These are phyloP conservation scores for Rhadinocentrus ornatus DNA, from an alignment of 2,797 vertebrate genomes.

Conservation along the genomic window DNA sequence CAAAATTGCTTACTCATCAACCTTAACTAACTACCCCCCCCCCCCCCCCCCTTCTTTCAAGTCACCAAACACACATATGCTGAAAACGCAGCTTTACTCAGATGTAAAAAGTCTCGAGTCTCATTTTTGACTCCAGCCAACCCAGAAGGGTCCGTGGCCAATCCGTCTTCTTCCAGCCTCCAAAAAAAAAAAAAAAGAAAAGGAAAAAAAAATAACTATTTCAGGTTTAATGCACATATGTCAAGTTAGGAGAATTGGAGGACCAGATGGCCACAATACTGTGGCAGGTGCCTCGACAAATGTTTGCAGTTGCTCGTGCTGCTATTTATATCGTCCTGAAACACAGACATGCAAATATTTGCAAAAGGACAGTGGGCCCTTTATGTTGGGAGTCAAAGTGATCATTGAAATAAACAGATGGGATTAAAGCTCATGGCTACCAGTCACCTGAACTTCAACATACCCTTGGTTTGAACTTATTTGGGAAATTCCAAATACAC, in stretches of 20 bases:
- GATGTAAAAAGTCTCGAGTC: constrained; percentile 67
- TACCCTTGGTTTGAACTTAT: constrained; percentile 29
- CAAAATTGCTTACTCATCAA: background rate
- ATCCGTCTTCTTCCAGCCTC: constrained; percentile 51
- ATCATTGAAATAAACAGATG: constrained; percentile 76
- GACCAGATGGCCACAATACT: constrained; percentile 83
- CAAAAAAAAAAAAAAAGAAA: constrained; percentile 13
- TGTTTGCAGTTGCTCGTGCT: constrained; percentile 80
- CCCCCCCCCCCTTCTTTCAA: constrained; percentile 43
- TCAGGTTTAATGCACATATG: constrained; percentile 83
- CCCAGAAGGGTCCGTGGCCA: constrained; percentile 50
- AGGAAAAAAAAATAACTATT: constrained; percentile 64
- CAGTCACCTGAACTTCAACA: constrained; percentile 47
- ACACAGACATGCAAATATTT: constrained; percentile 83
- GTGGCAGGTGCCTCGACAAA: constrained; percentile 85
- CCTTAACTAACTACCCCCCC: constrained; percentile 29
- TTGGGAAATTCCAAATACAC: background rate
- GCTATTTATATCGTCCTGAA: constrained; percentile 85
- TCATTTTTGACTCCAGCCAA: constrained; percentile 70
- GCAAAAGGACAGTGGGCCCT: constrained; percentile 74
- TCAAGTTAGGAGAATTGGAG: constrained; percentile 79
- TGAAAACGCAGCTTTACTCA: constrained; percentile 67
- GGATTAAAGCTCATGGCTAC: constrained; percentile 63
- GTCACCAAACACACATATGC: constrained; percentile 64
- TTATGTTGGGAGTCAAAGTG: constrained; percentile 76